Evolutionary conservation across 1,140 invertebrate genomes (phyloP).

Genomic region (Brachionus plicatilis): DNA sequence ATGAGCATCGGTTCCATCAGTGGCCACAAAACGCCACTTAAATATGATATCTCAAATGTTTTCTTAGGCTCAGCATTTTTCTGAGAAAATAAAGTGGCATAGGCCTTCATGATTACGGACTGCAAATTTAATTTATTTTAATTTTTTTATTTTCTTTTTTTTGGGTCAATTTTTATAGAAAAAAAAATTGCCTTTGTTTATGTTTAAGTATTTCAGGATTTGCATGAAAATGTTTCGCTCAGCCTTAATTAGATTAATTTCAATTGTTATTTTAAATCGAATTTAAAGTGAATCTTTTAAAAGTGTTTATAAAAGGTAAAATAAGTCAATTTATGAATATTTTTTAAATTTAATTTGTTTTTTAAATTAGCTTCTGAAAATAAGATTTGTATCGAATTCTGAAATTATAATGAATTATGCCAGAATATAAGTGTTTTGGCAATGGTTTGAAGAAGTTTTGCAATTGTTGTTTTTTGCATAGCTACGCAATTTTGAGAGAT

Average conservation of each 20-base stretch:
- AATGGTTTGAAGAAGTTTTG: background rate
- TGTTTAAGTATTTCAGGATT: background rate
- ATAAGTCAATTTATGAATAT: background rate
- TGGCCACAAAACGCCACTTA: background rate
- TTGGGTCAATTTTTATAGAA: background rate
- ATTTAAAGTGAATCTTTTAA: constrained; percentile 2
- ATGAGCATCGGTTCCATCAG: background rate
- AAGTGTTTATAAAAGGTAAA: background rate
- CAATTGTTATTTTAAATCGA: background rate
- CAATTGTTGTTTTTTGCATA: background rate
- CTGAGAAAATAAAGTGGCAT: background rate
- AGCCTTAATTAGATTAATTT: background rate
- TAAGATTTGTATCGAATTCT: background rate
- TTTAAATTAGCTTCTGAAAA: background rate
- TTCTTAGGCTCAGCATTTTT: background rate
- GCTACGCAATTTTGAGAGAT: background rate
- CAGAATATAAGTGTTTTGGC: background rate
- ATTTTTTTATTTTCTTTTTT: too few relatives aligned
- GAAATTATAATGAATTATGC: background rate
- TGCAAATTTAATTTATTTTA: background rate
- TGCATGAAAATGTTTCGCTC: constrained; percentile 11
- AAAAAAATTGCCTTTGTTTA: background rate
- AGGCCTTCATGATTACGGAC: background rate
- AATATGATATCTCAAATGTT: constrained; percentile 14
- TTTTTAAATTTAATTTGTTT: background rate